These are phyloP conservation scores for Diplodus puntazzo DNA, from an alignment of 2,797 vertebrate species.

Conservation along the genomic window DNA sequence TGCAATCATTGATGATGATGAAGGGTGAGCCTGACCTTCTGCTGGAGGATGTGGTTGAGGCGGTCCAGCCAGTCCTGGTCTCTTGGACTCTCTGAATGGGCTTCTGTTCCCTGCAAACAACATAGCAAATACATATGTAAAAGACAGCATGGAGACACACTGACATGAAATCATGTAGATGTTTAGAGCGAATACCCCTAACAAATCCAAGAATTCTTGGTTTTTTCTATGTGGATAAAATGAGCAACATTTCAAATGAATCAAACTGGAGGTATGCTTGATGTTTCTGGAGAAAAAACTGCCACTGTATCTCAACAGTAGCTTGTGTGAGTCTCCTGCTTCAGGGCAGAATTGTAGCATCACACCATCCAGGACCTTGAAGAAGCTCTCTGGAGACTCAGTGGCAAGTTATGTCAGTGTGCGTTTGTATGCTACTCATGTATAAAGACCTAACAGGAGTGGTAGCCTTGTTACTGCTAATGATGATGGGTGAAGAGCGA, in stretches of 20 bases:
- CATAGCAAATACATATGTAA: constrained; percentile 39
- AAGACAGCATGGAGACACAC: neutral
- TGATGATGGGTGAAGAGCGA: constrained; percentile 61
- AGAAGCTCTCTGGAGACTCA: constrained; percentile 61
- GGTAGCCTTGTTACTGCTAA: constrained; percentile 77
- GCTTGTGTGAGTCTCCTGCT: constrained; percentile 55
- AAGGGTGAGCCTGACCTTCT: constrained; percentile 84
- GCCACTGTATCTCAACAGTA: constrained; percentile 37
- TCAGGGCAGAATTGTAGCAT: constrained; percentile 59
- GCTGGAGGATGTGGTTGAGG: constrained; percentile 89
- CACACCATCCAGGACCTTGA: constrained; percentile 69
- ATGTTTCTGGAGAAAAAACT: constrained; percentile 36
- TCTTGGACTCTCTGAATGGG: constrained; percentile 75
- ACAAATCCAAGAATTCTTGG: neutral
- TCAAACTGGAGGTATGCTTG: constrained; percentile 3
- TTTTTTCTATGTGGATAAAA: neutral
- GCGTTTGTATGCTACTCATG: constrained; percentile 69
- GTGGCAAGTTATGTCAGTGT: constrained; percentile 59
- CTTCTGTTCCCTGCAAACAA: constrained; percentile 80
- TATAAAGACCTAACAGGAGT: constrained; percentile 66
- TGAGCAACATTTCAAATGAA: constrained; percentile 12
- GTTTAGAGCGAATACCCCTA: neutral
- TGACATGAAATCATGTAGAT: neutral
- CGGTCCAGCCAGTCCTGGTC: constrained; percentile 90
- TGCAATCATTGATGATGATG: constrained; percentile 9